These are phyloP conservation scores for Cosmopolites sordidus DNA, from an alignment of 2,888 invertebrate species.

Conservation along the genomic window DNA sequence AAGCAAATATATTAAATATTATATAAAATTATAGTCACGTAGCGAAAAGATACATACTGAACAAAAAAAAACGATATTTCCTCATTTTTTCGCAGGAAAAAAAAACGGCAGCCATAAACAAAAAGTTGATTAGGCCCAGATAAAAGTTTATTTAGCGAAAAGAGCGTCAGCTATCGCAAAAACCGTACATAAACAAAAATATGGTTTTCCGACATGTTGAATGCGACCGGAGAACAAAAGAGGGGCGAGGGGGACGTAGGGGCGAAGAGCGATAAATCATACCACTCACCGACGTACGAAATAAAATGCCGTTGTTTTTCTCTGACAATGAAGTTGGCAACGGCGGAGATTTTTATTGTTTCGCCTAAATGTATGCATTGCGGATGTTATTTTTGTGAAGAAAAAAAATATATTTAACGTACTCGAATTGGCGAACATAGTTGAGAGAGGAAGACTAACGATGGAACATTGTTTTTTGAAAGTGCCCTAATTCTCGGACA, in stretches of 20 bases:
- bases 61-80: no score
- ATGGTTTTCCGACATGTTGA: conserved; percentile 29
- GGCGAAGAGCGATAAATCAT: conserved; percentile 27
- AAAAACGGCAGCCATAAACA: conserved; percentile 15
- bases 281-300: conserved; percentile 25
- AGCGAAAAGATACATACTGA: no score
- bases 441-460: no score
- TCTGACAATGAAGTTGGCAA: conserved; percentile 28
- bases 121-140: conserved; percentile 22
- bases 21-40: no score
- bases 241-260: conserved; percentile 2
- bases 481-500: no score
- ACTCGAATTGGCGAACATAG: no score
- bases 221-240: conserved; percentile 27
- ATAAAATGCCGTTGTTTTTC: conserved; percentile 28
- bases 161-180: conserved; percentile 15
- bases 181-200: conserved; percentile 24
- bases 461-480: no score
- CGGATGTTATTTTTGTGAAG: conserved; percentile 22
- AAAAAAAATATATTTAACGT: no score
- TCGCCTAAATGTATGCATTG: conserved; percentile 23
- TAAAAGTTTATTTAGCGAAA: conserved; percentile 26
- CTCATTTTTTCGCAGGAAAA: no score
- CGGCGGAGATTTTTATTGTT: conserved; percentile 31
- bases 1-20: no score